phyloP scores from a whole-genome alignment of 2,113 vertebrate genomes.

The Entelurus aequoreus region DNA sequence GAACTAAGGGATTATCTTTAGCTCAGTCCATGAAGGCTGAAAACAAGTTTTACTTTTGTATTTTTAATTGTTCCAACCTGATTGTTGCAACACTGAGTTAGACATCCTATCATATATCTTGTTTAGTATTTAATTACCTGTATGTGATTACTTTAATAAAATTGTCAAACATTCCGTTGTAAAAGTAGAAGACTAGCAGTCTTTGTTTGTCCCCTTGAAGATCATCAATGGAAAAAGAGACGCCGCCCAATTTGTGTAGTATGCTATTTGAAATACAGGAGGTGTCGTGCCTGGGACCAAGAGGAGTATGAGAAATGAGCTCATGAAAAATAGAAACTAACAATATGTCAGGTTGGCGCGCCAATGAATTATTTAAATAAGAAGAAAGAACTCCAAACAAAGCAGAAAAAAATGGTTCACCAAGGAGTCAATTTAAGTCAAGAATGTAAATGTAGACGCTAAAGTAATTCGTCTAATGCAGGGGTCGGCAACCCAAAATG shows the following conservation, averaged over 20 bases:
- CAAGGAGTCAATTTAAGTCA: neutral
- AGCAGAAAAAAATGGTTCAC: slow-evolving; percentile 7
- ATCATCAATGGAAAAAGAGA: slow-evolving; percentile 3
- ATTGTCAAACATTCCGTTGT: neutral
- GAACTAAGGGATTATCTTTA: too few relatives aligned
- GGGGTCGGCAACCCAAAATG: too few relatives aligned
- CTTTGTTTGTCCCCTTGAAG: neutral
- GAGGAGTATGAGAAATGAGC: neutral
- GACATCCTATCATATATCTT: too few relatives aligned
- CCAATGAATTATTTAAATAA: slow-evolving; percentile 9
- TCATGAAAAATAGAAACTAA: slow-evolving; percentile 13
- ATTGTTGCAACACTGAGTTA: too few relatives aligned
- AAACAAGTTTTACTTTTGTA: too few relatives aligned
- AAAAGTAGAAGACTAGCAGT: neutral
- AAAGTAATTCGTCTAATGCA: neutral
- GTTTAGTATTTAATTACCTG: neutral
- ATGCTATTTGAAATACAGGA: neutral
- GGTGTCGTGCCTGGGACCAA: neutral
- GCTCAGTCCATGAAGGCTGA: too few relatives aligned
- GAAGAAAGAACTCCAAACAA: slow-evolving; percentile 9
- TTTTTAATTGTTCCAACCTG: too few relatives aligned
- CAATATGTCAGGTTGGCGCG: slow-evolving; percentile 5
- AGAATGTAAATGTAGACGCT: neutral
- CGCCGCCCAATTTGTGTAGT: neutral
- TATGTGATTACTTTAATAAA: neutral